Conservation (phyloP, 2,113 vertebrate genomes). For the Isurus oxyrinchus region DNA sequence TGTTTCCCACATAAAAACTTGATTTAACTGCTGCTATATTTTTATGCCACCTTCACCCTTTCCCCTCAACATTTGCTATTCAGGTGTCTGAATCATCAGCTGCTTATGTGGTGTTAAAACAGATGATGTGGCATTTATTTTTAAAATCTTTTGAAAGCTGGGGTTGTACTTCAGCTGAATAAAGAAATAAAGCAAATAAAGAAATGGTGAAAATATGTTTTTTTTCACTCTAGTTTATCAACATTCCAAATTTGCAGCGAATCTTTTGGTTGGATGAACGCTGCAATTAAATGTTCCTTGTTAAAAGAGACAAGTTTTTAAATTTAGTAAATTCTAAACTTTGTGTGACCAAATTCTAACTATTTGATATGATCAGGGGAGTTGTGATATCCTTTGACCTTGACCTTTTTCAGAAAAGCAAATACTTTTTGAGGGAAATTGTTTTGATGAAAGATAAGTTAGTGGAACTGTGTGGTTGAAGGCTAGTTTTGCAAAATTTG, state of each 20-base stretch:
- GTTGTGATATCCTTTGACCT: not conserved
- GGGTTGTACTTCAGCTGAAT: not conserved
- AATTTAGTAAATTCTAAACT: not conserved
- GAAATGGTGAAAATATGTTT: slow-evolving; percentile 2
- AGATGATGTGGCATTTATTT: slow-evolving; percentile 9
- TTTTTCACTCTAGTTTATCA: not conserved
- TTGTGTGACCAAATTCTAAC: not conserved
- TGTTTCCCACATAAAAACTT: not conserved
- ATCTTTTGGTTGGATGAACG: not conserved
- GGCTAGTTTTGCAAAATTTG: not conserved
- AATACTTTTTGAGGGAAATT: not conserved
- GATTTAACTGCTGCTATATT: not conserved
- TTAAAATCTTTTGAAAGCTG: not conserved
- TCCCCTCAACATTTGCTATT: not conserved
- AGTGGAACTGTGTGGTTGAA: not conserved
- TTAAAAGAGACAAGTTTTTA: not conserved
- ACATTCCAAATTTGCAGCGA: not conserved
- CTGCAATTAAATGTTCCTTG: not conserved
- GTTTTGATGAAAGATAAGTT: not conserved
- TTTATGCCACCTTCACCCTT: not conserved
- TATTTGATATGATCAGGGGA: not conserved
- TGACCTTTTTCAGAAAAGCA: not conserved
- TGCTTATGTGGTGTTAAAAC: not conserved
- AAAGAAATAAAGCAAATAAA: not conserved
- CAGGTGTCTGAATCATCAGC: not conserved